Evolutionary conservation across 2,888 invertebrate genomes (phyloP).

Genomic region (Sceliomorpha sp.): DNA sequence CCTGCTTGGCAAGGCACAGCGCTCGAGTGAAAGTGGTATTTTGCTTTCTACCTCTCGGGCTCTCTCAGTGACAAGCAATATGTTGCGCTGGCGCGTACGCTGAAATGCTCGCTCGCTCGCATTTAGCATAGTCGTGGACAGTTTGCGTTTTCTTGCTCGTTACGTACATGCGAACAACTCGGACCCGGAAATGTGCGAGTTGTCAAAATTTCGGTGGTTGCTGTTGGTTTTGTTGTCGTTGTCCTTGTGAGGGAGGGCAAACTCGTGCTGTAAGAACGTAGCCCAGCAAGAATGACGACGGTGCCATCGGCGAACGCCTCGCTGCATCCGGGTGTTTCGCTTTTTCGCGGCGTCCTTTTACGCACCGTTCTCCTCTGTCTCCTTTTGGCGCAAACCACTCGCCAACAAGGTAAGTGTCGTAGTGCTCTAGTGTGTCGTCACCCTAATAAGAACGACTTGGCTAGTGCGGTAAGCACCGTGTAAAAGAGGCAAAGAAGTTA

Average conservation of each 20-base stretch:
- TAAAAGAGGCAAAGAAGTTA: too few species aligned
- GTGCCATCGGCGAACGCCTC: slow-evolving; percentile 35
- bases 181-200: slow-evolving; percentile 30
- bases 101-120: slow-evolving; percentile 30
- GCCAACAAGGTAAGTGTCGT: slow-evolving; percentile 59
- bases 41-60: slow-evolving; percentile 76
- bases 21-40: slow-evolving; percentile 78
- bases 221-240: not conserved
- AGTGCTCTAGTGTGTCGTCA: not conserved
- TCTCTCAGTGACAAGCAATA: slow-evolving; percentile 55
- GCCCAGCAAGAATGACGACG: slow-evolving; percentile 46
- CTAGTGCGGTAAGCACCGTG: too few species aligned
- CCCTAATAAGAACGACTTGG: too few species aligned
- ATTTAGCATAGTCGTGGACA: slow-evolving; percentile 5
- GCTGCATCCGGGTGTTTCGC: slow-evolving; percentile 57
- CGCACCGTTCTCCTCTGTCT: slow-evolving; percentile 52
- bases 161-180: slow-evolving; percentile 2
- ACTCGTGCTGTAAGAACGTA: slow-evolving; percentile 17
- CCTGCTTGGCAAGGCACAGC: slow-evolving; percentile 12
- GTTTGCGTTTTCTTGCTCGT: slow-evolving; percentile 9
- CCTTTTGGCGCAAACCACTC: slow-evolving; percentile 53
- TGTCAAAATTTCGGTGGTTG: slow-evolving; percentile 3
- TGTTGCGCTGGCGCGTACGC: slow-evolving; percentile 48
- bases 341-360: slow-evolving; percentile 50
- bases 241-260: slow-evolving; percentile 22